Base-by-base conservation (phyloP, 2,113 vertebrate species). In the Taurulus bubalis region DNA sequence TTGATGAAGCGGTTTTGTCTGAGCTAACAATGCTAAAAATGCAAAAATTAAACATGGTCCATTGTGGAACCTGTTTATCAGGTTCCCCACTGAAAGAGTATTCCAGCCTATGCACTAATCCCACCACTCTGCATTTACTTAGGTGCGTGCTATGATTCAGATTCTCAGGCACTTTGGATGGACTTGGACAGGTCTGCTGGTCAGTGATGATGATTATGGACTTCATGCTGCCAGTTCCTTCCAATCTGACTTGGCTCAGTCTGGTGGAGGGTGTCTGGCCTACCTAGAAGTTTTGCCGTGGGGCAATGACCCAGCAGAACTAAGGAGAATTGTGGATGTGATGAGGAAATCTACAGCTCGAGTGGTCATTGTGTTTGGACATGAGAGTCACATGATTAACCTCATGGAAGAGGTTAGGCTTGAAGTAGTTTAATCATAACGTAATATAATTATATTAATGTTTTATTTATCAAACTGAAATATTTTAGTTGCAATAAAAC, bases 251-350 rank as follows among this genome's bases (percentile, higher is more conserved):
- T 32, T 86, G 6, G 34, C 14, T 59, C 53, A n/a, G 49, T 71
- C 84, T 53, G 55, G 75, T 72, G 73, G 12, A 49, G 84, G 79
- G 14, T 90, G 89, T 75, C 83, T 95, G 53, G 90, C 91, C 0
- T 95, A 92, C 22, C 42, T 81, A 2, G 91, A 95, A 49, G 82
- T 92, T 40, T 82, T 95, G 62, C 92, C 93, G 14, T 82, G 78
- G 69, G 79, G 5, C 51, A 30, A 80, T 36, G 86, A 90, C 22
- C 53, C 9, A 87, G 84, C 83, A 9, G 53, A 92, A 75, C 56
- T 91, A 0, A 55, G 22, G 11, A 91, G 68, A 40, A 94, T 95
- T n/a, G 90, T 93, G 24, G 20, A 65, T 6, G 63, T 89, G 14
- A 92, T 95, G 30, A 83, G 79, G 67, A 60, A 20, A 75, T 91